Base-by-base conservation (phyloP, 2,113 vertebrate species). In the Cisticola juncidis region DNA sequence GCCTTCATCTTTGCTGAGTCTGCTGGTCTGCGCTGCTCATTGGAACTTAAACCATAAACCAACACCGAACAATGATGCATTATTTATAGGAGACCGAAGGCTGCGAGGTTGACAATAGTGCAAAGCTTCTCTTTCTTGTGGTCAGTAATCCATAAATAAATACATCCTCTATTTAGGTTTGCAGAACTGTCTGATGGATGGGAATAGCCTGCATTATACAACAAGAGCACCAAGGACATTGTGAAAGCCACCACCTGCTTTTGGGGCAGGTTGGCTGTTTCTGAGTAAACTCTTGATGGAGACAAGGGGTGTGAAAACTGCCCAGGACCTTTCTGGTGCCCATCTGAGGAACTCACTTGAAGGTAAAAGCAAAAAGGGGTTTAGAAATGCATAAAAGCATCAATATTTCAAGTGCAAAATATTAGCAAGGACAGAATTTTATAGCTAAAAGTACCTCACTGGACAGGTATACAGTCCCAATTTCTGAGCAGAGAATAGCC, bases 91-190 rank as follows among this genome's bases (percentile, higher is more conserved):
- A 92, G 88, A 94, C 62, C 76, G 11, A 87, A 76, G 53, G 92
- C 93, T 73, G 71, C 12, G 51, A 79, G 86, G 88, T 45, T 94
- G 88, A 89, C 91, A 87, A 62, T 84, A 69, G 94, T 70, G 93
- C 84, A 92, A 92, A 96, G 90, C 93, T 93, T 20, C 86, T 83
- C 78, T 96, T 95, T 88, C 96, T 94, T 78, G 94, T 87, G 88
- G 83, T 92, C 90, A 78, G 62, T 93, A 96, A 96, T 96, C 96
- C 94, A 92, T 94, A 97, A 94, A 97, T 96, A 97, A 95, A 95
- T 91, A 94, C 81, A 90, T 65, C 81, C 86, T 88, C 90, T 94
- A 56, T 92, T 86, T 91, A 92, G 71, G 65, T 95, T 76, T 90
- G 90, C 61, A 76, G 80, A 86, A 53, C 87, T 50, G 79, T 21